Evolutionary conservation across 2,888 invertebrate genomes (phyloP), one percentile per base, ranked within the genome.

Genomic region (Agapostemon virescens): DNA sequence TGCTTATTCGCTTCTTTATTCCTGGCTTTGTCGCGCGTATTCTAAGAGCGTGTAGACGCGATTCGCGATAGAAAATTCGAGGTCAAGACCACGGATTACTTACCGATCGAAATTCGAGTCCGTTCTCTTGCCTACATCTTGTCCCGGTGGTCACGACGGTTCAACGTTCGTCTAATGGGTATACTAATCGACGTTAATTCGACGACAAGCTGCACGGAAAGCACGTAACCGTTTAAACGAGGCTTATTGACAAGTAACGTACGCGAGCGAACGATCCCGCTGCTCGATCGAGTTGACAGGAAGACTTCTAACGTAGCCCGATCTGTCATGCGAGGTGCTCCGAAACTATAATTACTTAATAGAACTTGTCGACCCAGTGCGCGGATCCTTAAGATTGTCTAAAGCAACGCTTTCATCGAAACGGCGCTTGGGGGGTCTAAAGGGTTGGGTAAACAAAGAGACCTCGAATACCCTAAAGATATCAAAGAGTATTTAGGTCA

Each of bases 131-230:
- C 52, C 23, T 49, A 75, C 73, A 40, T 79, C 74, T 40, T 40
- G 38, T 36, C 68, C 61, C 36, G 45, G 69, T 66, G 79, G 78
- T 70, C 77, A 79, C 81, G 82, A 85, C 88, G 87, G 91, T 91
- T 91, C 91, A 91, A 90, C 91, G 91, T 90, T 90, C 90, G 90
- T 85, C 90, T 92, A 92, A 92, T 90, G 89, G 91, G 88, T 89
- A 90, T 89, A 86, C 90, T 91, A 91, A 92, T 92, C 90, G 90
- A 90, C 89, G 91, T 91, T 92, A 91, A 92, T 92, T 91, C 88
- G 87, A 90, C 88, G 88, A 89, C 87, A 86, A 87, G 83, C 85
- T 76, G 84, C 80, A 87, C 85, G 84, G 61, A 79, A 83, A 69
- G 67, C 78, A 66, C 79, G 76, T 77, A 77, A 81, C 74, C 66